These are phyloP conservation scores for Opisthocomus hoazin DNA, from an alignment of 2,113 vertebrate species.

Conservation along the genomic window DNA sequence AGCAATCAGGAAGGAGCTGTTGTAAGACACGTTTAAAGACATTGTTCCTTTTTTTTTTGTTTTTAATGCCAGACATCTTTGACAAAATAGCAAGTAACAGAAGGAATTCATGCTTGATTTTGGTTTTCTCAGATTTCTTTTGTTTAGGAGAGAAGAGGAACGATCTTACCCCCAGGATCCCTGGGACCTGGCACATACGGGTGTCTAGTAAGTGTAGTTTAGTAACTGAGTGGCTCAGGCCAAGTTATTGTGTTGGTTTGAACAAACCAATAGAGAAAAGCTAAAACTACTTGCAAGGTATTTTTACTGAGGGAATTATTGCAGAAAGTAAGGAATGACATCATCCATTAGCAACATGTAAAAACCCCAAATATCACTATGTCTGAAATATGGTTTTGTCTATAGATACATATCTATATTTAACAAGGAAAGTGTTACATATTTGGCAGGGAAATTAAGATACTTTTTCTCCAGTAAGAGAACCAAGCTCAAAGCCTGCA, in stretches of 20 bases:
- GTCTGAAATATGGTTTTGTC: neutral
- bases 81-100: neutral
- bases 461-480: neutral
- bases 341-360: neutral
- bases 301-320: neutral
- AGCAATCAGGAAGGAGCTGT: neutral
- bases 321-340: neutral
- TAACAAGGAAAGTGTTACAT: neutral
- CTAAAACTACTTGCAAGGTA: neutral
- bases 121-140: neutral
- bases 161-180: neutral
- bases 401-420: neutral
- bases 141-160: neutral
- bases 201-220: neutral
- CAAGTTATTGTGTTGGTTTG: neutral
- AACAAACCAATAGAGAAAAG: neutral
- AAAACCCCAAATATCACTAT: neutral
- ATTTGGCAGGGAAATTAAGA: neutral
- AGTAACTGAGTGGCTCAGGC: neutral
- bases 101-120: neutral
- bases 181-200: neutral
- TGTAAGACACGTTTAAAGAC: neutral
- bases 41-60: too few species aligned
- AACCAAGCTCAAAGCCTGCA: neutral
- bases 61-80: neutral